phyloP scores from a whole-genome alignment of 2,888 invertebrate genomes.

The Hydrotaea cyrtoneurina region DNA sequence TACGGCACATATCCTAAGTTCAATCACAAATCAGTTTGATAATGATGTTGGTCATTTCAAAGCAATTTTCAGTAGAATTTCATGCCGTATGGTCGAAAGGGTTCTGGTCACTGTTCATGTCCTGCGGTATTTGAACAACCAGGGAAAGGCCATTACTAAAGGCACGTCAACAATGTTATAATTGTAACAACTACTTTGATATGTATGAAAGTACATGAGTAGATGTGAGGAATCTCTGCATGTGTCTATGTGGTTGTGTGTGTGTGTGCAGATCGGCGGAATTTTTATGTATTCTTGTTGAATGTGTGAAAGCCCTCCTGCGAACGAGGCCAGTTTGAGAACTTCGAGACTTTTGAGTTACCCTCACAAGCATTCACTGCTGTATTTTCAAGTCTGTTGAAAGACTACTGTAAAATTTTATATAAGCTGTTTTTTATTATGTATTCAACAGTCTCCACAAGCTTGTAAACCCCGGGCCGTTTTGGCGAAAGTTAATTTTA shows the following conservation, averaged over 20 bases:
- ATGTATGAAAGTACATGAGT: neutral
- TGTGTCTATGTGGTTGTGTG: neutral
- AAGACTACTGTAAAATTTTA: no score
- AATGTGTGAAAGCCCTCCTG: neutral
- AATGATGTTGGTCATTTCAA: constrained; percentile 35
- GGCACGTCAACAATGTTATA: constrained; percentile 53
- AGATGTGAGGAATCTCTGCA: neutral
- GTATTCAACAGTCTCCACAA: no score
- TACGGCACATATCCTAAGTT: no score
- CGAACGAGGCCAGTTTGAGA: no score
- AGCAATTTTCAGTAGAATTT: neutral
- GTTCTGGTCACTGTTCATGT: neutral
- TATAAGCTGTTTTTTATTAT: no score
- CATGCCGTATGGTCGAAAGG: neutral
- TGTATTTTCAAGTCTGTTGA: no score
- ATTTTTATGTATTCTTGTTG: neutral
- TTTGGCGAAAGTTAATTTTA: no score
- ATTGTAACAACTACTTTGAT: constrained; percentile 36
- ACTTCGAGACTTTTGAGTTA: no score
- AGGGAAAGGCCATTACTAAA: no score
- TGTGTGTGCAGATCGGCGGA: neutral
- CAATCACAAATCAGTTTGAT: neutral
- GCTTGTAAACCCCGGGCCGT: no score
- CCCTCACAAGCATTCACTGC: no score
- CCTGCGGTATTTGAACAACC: neutral